Base-by-base conservation (phyloP, 1,140 invertebrate genomes). In the Brachionus asplanchnoidis region DNA sequence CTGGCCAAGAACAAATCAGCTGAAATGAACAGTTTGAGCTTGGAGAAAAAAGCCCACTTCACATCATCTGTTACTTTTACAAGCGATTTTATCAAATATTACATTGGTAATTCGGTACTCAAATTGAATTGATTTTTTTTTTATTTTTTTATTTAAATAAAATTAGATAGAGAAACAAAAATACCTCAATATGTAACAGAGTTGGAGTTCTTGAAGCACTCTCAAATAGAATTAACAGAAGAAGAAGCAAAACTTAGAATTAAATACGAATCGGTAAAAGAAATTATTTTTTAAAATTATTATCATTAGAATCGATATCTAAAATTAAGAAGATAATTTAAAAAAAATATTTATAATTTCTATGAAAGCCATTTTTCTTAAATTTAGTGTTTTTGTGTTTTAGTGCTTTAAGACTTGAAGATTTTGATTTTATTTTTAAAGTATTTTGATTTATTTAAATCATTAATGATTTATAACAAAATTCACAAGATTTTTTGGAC, bases 1-100 rank as follows among this genome's bases (percentile, higher is more conserved):
- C 8, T 65, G 1, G 17, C 11, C 0, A 82, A 77, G 53, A 44
- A 46, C 42, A 42, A 68, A 65, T 14, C 42, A 20, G 53, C 4
- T 28, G 11, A 60, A 17, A 20, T 11, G 26, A 56, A 60, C 20
- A 40, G 3, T 40, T 14, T 60, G 65, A 42, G 65, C 26, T 8
- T 65, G 8, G 79, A 65, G 23, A 20, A 82, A 26, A 32, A 68
- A 36, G 6, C 4, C 9, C 65, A 77, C 14, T 77, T 44, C 12
- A 44, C 53, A 14, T 17, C 79, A 2, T 23, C 79, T 3, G 17
- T 82, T 32, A 68, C 79, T 23, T 68, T 82, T 82, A 82, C 79
- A 5, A 32, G 50, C 17, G 53, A 82, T 11, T 82, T 82, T 82
- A 56, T 82, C n/a, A 60, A 82, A 82, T 82, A 82, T 46, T 68